These are phyloP conservation scores for Sesia apiformis DNA, from an alignment of 2,888 invertebrate genomes.

Conservation along the genomic window DNA sequence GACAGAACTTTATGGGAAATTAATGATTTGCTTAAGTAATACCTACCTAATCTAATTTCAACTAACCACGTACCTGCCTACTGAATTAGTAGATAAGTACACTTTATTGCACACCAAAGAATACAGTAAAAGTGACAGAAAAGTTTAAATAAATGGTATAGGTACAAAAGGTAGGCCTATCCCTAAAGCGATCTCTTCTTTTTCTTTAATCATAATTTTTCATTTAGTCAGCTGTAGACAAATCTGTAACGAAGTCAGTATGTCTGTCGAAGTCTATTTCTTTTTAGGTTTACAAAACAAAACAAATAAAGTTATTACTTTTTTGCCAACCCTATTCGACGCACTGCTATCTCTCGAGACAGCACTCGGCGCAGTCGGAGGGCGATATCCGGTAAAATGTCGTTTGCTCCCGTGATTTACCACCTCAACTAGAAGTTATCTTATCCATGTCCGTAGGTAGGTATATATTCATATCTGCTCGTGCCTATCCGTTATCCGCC, in stretches of 20 bases:
- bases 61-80: too few relatives aligned
- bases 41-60: background rate
- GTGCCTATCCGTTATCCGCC: background rate
- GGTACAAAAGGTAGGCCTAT: too few relatives aligned
- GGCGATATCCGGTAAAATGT: slow-evolving; percentile 62
- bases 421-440: slow-evolving; percentile 20
- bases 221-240: too few relatives aligned
- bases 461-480: too few relatives aligned
- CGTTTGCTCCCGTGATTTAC: slow-evolving; percentile 61
- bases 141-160: too few relatives aligned
- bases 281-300: background rate
- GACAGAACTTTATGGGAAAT: background rate
- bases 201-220: too few relatives aligned
- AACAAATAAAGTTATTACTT: slow-evolving; percentile 1
- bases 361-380: slow-evolving; percentile 39
- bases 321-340: slow-evolving; percentile 35
- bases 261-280: too few relatives aligned
- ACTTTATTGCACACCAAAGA: too few relatives aligned
- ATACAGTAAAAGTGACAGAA: too few relatives aligned
- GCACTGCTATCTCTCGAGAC: slow-evolving; percentile 59
- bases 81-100: too few relatives aligned
- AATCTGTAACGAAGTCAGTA: too few relatives aligned
- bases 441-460: slow-evolving; percentile 8
- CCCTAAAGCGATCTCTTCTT: too few relatives aligned
- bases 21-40: background rate